Conservation (phyloP, 2,888 invertebrate species). For the Anodontia alba region DNA sequence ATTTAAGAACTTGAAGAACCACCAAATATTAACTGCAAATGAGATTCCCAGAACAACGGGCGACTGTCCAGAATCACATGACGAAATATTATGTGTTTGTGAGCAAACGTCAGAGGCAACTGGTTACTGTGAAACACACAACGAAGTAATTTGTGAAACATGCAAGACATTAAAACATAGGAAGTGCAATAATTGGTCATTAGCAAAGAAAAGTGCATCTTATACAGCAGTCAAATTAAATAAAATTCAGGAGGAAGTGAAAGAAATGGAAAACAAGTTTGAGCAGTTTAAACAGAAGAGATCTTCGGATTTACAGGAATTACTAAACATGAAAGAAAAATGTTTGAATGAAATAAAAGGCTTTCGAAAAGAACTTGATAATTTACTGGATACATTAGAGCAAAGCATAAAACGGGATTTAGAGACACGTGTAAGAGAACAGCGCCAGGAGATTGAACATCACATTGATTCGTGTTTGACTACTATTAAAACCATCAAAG, state of each 20-base stretch:
- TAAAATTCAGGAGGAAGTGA: not conserved
- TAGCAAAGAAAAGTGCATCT: not conserved
- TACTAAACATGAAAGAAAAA: not conserved
- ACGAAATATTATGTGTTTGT: not conserved
- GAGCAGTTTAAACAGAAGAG: not conserved
- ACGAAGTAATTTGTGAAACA: not conserved
- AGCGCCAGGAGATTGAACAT: not conserved
- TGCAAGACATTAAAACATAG: conserved; percentile 5
- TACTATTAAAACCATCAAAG: not conserved
- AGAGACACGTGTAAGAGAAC: too few species aligned
- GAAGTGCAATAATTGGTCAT: not conserved
- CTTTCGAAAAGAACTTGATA: not conserved
- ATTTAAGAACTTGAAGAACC: not conserved
- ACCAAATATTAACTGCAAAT: not conserved
- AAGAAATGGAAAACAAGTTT: not conserved
- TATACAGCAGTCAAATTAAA: not conserved
- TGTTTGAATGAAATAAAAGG: not conserved
- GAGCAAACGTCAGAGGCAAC: not conserved
- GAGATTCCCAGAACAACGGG: not conserved
- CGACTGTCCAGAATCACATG: not conserved
- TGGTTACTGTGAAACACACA: not conserved
- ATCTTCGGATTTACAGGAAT: not conserved
- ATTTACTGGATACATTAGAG: not conserved
- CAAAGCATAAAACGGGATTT: too few species aligned
- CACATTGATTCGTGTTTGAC: not conserved